Percentiles rank a stretch among this genome's conserved stretches.
phyloP scores from a whole-genome alignment of 2,797 vertebrate genomes.

The Phoebastria nigripes region DNA sequence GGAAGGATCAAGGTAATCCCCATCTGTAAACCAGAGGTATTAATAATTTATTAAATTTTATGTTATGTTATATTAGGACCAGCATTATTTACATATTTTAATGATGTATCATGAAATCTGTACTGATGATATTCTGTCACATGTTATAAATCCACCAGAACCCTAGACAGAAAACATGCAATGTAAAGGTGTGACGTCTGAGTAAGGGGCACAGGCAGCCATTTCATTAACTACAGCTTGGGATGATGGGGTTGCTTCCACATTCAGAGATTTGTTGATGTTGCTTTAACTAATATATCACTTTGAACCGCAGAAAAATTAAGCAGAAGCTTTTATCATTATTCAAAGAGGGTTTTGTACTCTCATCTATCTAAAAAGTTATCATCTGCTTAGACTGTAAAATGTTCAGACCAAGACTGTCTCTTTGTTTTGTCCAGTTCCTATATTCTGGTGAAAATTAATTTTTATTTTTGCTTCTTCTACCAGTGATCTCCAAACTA shows the following conservation, averaged over 20 bases:
- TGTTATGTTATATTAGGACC: not conserved
- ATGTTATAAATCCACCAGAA: conserved; percentile 5
- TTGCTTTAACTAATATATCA: not conserved
- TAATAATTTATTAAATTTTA: conserved; percentile 58
- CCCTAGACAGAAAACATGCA: not conserved
- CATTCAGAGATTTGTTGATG: not conserved
- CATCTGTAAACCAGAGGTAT: conserved; percentile 12
- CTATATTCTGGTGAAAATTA: not conserved
- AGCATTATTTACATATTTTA: not conserved
- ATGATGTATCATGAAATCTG: not conserved
- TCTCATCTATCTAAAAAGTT: not conserved
- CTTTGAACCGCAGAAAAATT: not conserved
- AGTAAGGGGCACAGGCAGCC: not conserved
- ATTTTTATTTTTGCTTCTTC: not conserved
- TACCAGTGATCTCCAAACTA: not conserved
- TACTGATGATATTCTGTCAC: not conserved
- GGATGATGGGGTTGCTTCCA: not conserved
- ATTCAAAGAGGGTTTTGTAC: not conserved
- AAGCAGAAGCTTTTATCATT: not conserved
- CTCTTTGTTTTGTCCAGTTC: not conserved
- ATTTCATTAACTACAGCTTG: not conserved
- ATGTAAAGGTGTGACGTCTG: not conserved
- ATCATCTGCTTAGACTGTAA: not conserved
- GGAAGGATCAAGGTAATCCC: conserved; percentile 19
- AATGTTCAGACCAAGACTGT: not conserved